phyloP scores from a whole-genome alignment of 2,888 invertebrate genomes.

The Drosophila imparisetae region DNA sequence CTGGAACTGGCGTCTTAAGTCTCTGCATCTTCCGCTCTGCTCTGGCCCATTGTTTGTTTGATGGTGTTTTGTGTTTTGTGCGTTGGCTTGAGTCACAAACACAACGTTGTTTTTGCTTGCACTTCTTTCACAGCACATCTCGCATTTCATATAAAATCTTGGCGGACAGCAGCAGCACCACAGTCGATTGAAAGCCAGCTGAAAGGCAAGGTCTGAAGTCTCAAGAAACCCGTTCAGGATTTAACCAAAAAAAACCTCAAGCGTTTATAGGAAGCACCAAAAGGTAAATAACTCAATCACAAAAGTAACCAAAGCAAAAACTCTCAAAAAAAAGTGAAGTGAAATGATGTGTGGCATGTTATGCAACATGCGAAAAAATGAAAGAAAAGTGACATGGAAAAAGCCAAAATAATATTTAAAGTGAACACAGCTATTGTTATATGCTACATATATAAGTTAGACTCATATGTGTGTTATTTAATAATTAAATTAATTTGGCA shows the following conservation, averaged over 20 bases:
- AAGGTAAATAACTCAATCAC: conserved; percentile 68
- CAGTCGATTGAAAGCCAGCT: conserved; percentile 76
- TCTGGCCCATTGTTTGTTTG: conserved; percentile 49
- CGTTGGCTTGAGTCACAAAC: conserved; percentile 48
- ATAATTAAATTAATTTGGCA: conserved; percentile 39
- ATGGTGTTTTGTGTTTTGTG: conserved; percentile 37
- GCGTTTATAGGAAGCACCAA: conserved; percentile 71
- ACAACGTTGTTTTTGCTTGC: conserved; percentile 45
- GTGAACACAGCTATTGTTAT: conserved; percentile 20
- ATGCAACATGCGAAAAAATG: conserved; percentile 59
- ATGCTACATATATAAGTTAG: neutral
- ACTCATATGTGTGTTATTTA: neutral
- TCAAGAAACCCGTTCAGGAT: conserved; percentile 61
- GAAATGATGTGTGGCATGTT: conserved; percentile 69
- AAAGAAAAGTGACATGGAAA: conserved; percentile 42
- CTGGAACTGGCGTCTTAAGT: conserved; percentile 30
- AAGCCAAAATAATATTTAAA: conserved; percentile 17
- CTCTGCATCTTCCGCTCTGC: conserved; percentile 19
- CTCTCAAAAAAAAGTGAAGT: conserved; percentile 51
- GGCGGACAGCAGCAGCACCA: conserved; percentile 65
- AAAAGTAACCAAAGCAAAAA: conserved; percentile 6
- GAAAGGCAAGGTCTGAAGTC: conserved; percentile 56
- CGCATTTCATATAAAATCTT: conserved; percentile 82
- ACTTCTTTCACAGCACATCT: conserved; percentile 66
- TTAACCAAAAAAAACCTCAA: conserved; percentile 49